Evolutionary conservation across 2,797 vertebrate species (phyloP).

Genomic region (Psittacula derbiana): DNA sequence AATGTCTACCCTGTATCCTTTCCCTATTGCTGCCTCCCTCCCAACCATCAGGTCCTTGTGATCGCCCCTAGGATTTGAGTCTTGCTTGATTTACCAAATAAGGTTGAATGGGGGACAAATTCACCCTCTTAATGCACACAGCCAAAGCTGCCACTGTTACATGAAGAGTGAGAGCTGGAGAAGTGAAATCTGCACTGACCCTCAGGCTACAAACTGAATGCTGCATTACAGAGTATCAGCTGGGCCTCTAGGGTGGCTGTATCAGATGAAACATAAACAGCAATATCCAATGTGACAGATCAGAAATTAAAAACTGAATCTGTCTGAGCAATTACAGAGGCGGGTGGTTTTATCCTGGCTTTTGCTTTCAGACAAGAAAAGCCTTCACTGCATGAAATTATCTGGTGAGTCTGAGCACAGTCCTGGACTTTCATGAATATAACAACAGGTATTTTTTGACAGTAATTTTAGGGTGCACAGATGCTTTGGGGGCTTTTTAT

Average conservation of each 20-base stretch:
- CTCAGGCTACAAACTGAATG: background rate
- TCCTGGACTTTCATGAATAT: background rate
- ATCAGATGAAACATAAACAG: slow-evolving; percentile 34
- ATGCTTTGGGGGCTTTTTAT: background rate
- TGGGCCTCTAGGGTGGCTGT: background rate
- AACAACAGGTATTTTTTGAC: background rate
- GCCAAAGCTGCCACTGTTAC: background rate
- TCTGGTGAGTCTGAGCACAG: background rate
- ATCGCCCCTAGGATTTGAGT: background rate
- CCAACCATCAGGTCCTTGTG: background rate
- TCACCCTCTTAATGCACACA: background rate
- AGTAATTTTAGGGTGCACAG: background rate
- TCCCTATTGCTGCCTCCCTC: background rate
- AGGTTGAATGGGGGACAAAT: background rate
- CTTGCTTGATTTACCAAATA: background rate
- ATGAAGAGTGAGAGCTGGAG: background rate
- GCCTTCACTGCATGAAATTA: background rate
- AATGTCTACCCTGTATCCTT: background rate
- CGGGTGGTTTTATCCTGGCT: background rate
- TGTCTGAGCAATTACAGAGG: background rate
- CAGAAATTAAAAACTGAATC: slow-evolving; percentile 44
- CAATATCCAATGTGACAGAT: background rate
- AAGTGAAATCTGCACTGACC: background rate
- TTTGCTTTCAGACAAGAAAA: slow-evolving; percentile 9
- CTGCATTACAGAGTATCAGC: background rate